These are phyloP conservation scores for Campaea margaritaria DNA, from an alignment of 2,888 invertebrate genomes.

Conservation along the genomic window DNA sequence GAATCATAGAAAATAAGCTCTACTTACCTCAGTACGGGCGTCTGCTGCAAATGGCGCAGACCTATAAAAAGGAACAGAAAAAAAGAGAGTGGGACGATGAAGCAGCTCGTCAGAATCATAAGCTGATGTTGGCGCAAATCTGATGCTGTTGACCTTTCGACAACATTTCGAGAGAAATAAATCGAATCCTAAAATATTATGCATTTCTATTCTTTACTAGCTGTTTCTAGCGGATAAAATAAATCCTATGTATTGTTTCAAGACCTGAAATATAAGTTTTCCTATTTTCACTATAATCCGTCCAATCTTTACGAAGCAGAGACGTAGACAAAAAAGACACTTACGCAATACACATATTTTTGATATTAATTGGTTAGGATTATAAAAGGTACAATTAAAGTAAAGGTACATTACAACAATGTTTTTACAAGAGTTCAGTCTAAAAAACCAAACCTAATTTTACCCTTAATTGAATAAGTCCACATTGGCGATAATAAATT, in stretches of 20 bases:
- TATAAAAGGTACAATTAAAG: too few species aligned
- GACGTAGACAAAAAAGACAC: too few species aligned
- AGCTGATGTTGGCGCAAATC: neutral
- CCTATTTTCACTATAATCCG: too few species aligned
- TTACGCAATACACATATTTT: too few species aligned
- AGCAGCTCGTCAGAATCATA: neutral
- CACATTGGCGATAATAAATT: constrained; percentile 5
- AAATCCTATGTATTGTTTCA: too few species aligned
- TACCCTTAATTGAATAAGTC: neutral
- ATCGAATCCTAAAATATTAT: too few species aligned
- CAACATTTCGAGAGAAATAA: neutral
- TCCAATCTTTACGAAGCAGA: too few species aligned
- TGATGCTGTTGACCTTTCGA: neutral
- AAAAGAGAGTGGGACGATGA: neutral
- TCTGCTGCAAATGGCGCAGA: constrained; percentile 42
- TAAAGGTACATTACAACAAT: too few species aligned
- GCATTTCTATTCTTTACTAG: too few species aligned
- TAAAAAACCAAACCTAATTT: neutral
- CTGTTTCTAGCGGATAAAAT: too few species aligned
- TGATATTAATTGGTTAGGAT: too few species aligned
- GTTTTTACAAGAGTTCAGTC: neutral
- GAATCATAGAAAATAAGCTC: constrained; percentile 1
- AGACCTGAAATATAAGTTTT: too few species aligned
- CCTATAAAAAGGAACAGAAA: constrained; percentile 38
- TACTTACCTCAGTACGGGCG: constrained; percentile 41